A percentile compares a stretch with the other conserved stretches of the same genome.
Conservation (phyloP, 92 coral and sea anemone species). For the Zoanthus sociatus region DNA sequence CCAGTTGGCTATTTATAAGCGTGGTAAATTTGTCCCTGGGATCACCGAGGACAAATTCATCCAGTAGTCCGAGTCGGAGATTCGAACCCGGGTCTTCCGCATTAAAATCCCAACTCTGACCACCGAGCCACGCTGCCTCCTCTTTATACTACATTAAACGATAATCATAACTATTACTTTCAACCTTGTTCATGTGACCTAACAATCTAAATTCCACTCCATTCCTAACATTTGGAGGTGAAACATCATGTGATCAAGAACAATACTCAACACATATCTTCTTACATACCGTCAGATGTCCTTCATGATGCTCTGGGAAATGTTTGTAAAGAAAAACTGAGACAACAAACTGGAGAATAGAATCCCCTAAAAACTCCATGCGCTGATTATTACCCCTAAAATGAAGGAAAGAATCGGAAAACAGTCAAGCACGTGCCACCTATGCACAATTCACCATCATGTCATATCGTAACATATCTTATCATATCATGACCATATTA, state of each 20-base stretch:
- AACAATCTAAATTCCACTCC: background rate
- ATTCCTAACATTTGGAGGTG: background rate
- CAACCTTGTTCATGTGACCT: background rate
- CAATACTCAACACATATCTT: background rate
- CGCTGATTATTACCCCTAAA: slow-evolving; percentile 95
- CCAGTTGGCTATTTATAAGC: no score
- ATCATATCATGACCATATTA: no score
- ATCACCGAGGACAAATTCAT: no score
- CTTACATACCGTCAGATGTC: slow-evolving; percentile 88
- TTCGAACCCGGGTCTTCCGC: no score
- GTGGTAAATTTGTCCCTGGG: no score
- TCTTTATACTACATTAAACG: no score
- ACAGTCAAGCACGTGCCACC: background rate
- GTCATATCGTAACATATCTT: no score
- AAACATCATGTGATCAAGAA: background rate
- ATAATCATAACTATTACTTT: no score
- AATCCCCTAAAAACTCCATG: slow-evolving; percentile 97
- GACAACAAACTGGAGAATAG: slow-evolving; percentile 92
- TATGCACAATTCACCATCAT: no score
- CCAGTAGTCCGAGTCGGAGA: no score
- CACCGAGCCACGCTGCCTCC: no score
- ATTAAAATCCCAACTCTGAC: no score
- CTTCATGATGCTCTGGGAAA: slow-evolving; percentile 99
- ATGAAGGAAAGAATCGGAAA: slow-evolving; percentile 6
- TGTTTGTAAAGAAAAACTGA: slow-evolving; percentile 90